Evolutionary conservation across 1,140 invertebrate genomes (phyloP), one percentile per base, ranked within the genome.

Genomic region (Drosophila murphyi): DNA sequence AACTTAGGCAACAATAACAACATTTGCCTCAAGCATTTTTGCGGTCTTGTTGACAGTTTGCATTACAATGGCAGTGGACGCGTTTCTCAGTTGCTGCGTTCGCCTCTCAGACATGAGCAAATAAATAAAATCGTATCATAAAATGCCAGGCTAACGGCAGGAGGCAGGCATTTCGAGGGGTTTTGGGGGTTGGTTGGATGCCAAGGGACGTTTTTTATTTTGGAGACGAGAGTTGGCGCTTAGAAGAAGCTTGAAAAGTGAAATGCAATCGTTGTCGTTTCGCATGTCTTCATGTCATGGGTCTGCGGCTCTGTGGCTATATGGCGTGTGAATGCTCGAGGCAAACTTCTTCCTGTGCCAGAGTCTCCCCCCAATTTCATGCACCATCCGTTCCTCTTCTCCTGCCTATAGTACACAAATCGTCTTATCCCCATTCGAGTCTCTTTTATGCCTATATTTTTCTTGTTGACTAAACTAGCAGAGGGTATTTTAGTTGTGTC

Each of bases 81-180:
- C 81, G 81, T 70, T 68, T 41, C 76, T 56, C 80, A 63, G 63
- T 47, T 57, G 52, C 56, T 55, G 41, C 61, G 79, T 64, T 74
- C 43, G 62, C 56, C 32, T 34, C n/a, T 71, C 62, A 54, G 69
- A 60, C 76, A 75, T 60, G 81, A 68, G 77, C 79, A 86, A 86
- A 86, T 86, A 86, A 86, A 86, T 87, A 85, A 85, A 85, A 86
- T 86, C 82, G 82, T 74, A 85, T 85, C 81, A 86, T 85, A 85
- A 85, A 85, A 80, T 57, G 73, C 39, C 68, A 80, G 76, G 72
- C 62, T 52, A 34, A 10, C 48, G 45, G 57, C 29, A 39, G 32
- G 39, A 52, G 61, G 64, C 29, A 20, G 63, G 10, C 29, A 50
- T 31, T 35, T 3, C 3, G 2, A 28, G 37, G 45, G 6, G 32